A percentile compares a stretch with the other conserved stretches of the same genome.
These are phyloP conservation scores for Chaetophractus vellerosus DNA, from an alignment of 2,797 vertebrate genomes.

Conservation along the genomic window DNA sequence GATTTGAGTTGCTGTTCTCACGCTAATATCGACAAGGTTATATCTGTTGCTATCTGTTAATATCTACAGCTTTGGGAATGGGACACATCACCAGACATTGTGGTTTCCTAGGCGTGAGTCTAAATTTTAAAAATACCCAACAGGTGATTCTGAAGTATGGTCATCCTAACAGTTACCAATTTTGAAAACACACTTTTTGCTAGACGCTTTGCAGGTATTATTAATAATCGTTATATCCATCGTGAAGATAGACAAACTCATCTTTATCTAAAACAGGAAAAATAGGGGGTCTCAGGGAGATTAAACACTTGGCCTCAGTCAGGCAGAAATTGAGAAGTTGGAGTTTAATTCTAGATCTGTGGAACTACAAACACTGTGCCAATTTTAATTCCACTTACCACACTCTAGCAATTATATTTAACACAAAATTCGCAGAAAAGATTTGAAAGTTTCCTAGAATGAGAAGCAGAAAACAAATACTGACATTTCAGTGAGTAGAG, in stretches of 20 bases:
- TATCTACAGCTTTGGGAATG: not conserved
- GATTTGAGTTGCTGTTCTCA: not conserved
- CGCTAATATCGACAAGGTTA: not conserved
- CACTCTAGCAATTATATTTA: conserved; percentile 18
- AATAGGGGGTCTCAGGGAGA: not conserved
- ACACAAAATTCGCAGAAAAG: conserved; percentile 10
- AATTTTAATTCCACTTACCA: conserved; percentile 41
- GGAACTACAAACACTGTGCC: not conserved
- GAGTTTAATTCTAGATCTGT: not conserved
- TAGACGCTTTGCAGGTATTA: conserved; percentile 10
- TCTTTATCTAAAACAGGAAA: conserved; percentile 27
- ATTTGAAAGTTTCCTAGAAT: conserved; percentile 73
- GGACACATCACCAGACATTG: not conserved
- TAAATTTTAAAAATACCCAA: not conserved
- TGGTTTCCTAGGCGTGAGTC: not conserved
- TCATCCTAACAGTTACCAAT: not conserved
- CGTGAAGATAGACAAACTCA: not conserved
- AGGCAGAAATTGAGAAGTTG: not conserved
- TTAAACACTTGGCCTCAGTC: not conserved
- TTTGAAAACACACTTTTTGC: conserved; percentile 1
- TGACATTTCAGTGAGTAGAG: conserved; percentile 69
- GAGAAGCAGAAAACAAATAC: conserved; percentile 70
- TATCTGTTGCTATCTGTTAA: not conserved
- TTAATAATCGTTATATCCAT: not conserved
- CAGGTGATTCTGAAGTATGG: not conserved